Percentiles rank a stretch among this genome's conserved stretches.
phyloP scores from a whole-genome alignment of 2,888 invertebrate genomes.

The Pimpla rufipes region DNA sequence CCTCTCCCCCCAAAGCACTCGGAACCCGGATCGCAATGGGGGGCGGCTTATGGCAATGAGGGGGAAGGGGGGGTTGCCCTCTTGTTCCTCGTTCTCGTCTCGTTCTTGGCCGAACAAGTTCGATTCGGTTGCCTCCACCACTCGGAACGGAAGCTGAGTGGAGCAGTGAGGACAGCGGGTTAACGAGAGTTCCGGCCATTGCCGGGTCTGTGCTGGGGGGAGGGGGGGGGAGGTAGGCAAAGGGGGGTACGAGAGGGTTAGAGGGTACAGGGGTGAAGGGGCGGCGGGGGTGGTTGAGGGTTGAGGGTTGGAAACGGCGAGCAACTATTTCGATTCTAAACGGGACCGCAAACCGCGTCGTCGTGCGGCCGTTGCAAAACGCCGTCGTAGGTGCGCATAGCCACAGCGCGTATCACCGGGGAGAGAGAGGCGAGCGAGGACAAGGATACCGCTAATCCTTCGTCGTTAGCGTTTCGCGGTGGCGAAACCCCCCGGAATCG shows the following conservation, averaged over 20 bases:
- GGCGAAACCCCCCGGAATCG: neutral
- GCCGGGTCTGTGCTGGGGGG: neutral
- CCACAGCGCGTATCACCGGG: too few relatives aligned
- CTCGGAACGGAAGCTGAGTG: neutral
- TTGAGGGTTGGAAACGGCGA: conserved; percentile 56
- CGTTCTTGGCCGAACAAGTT: conserved; percentile 20
- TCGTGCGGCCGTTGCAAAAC: conserved; percentile 52
- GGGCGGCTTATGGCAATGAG: neutral
- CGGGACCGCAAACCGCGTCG: conserved; percentile 71
- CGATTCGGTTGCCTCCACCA: neutral
- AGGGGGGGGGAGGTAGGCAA: neutral
- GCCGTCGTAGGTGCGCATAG: conserved; percentile 10
- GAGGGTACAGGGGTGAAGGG: too few relatives aligned
- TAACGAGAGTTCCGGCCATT: conserved; percentile 13
- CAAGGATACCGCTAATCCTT: conserved; percentile 14
- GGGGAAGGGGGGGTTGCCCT: too few relatives aligned
- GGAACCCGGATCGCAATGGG: neutral
- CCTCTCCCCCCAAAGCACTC: neutral
- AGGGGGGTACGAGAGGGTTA: too few relatives aligned
- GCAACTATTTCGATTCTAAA: conserved; percentile 77
- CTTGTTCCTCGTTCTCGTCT: neutral
- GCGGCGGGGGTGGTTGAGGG: too few relatives aligned
- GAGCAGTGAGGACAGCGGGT: conserved; percentile 2
- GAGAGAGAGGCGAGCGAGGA: conserved; percentile 1
- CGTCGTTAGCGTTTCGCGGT: conserved; percentile 25